Conservation (phyloP, 2,888 invertebrate genomes). For the Andrena hattorfiana region DNA sequence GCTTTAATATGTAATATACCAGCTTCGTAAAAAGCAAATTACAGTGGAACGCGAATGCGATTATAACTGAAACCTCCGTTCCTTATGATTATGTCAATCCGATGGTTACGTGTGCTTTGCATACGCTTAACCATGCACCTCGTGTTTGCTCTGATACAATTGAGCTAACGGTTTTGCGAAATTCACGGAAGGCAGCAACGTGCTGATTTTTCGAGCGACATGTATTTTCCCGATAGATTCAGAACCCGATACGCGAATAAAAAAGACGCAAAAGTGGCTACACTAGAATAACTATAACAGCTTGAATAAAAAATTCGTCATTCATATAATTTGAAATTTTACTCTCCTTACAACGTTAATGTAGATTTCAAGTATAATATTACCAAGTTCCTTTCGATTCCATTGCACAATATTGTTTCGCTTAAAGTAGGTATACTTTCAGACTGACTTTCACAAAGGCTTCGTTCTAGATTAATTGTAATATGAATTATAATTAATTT, state of each 20-base stretch:
- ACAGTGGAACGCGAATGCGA: constrained; percentile 40
- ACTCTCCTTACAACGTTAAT: too few species aligned
- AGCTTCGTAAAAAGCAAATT: constrained; percentile 42
- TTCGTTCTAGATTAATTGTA: too few species aligned
- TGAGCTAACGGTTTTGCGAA: constrained; percentile 37
- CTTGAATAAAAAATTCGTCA: too few species aligned
- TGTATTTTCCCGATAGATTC: background rate
- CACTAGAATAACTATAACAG: too few species aligned
- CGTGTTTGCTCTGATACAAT: constrained; percentile 19
- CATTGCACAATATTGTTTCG: too few species aligned
- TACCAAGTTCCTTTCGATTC: too few species aligned
- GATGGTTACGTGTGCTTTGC: constrained; percentile 30
- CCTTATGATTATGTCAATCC: constrained; percentile 50
- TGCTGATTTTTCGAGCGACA: background rate
- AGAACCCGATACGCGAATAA: background rate
- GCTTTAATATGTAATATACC: constrained; percentile 26
- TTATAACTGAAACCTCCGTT: constrained; percentile 46
- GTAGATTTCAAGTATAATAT: too few species aligned
- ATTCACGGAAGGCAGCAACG: background rate
- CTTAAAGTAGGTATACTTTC: too few species aligned
- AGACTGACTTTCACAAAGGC: too few species aligned
- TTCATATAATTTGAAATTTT: too few species aligned
- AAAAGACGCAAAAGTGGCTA: too few species aligned
- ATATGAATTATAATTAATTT: too few species aligned
- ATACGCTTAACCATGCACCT: constrained; percentile 19